Conservation (phyloP, 2,113 vertebrate species). For the Chiloscyllium plagiosum region DNA sequence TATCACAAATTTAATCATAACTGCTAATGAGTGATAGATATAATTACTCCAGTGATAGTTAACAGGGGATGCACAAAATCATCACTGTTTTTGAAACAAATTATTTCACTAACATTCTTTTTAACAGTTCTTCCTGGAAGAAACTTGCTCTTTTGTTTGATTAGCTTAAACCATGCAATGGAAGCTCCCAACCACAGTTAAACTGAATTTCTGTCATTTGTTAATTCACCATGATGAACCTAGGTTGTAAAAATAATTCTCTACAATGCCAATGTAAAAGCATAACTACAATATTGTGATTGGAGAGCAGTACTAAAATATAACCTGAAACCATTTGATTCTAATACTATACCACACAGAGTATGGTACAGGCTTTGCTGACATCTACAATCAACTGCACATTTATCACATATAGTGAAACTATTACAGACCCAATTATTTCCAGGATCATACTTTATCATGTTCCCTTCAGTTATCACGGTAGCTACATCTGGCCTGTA, state of each 20-base stretch:
- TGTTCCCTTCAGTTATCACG: background rate
- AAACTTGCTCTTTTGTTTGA: background rate
- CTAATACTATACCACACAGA: background rate
- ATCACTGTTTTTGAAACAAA: background rate
- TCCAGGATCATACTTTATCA: background rate
- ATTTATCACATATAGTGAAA: background rate
- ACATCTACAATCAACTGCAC: background rate
- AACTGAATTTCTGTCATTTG: background rate
- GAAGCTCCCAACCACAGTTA: background rate
- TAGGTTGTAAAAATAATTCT: background rate
- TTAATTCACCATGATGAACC: background rate
- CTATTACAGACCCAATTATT: background rate
- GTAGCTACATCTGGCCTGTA: background rate
- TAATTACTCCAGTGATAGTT: background rate
- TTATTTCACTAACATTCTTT: background rate
- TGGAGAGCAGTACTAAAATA: background rate
- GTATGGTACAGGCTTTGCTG: background rate
- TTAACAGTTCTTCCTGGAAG: background rate
- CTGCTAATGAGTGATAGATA: background rate
- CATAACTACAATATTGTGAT: background rate
- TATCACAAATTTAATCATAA: background rate
- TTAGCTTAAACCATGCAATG: background rate
- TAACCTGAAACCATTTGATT: background rate
- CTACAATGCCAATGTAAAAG: background rate
- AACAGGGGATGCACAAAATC: background rate